phyloP scores from a whole-genome alignment of 2,797 vertebrate genomes.

The Gadopsis marmoratus region DNA sequence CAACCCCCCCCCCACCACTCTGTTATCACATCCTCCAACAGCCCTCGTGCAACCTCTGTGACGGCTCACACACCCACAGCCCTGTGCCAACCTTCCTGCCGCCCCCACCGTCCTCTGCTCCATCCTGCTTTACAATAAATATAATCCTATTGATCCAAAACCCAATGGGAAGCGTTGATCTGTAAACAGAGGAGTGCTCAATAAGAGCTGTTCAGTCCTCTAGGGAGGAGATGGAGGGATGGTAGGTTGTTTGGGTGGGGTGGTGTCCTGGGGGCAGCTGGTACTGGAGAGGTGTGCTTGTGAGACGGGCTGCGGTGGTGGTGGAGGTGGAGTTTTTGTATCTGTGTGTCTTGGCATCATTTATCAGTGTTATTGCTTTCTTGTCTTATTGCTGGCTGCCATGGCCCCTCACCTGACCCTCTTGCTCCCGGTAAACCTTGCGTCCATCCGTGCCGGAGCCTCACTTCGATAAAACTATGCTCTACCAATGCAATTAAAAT shows the following conservation, averaged over 20 bases:
- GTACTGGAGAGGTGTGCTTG: conserved; percentile 54
- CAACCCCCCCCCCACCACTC: conserved; percentile 38
- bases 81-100: conserved; percentile 35
- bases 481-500: conserved; percentile 77
- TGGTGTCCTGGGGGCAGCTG: conserved; percentile 43
- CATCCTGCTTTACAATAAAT: conserved; percentile 80
- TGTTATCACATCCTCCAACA: conserved; percentile 54
- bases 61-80: conserved; percentile 41
- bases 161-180: conserved; percentile 79
- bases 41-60: conserved; percentile 29
- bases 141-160: conserved; percentile 86
- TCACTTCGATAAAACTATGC: conserved; percentile 56
- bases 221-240: conserved; percentile 62
- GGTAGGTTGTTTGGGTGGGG: conserved; percentile 35
- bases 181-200: conserved; percentile 83
- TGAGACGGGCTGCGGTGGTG: conserved; percentile 33
- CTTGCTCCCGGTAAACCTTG: conserved; percentile 30
- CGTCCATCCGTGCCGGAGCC: conserved; percentile 23
- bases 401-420: conserved; percentile 64
- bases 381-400: conserved; percentile 73
- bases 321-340: conserved; percentile 36
- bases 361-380: conserved; percentile 86
- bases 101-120: conserved; percentile 40
- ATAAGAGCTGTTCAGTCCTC: conserved; percentile 72
- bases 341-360: conserved; percentile 78